Base-by-base conservation (phyloP, 1,140 invertebrate species). In the Hyles vespertilio region DNA sequence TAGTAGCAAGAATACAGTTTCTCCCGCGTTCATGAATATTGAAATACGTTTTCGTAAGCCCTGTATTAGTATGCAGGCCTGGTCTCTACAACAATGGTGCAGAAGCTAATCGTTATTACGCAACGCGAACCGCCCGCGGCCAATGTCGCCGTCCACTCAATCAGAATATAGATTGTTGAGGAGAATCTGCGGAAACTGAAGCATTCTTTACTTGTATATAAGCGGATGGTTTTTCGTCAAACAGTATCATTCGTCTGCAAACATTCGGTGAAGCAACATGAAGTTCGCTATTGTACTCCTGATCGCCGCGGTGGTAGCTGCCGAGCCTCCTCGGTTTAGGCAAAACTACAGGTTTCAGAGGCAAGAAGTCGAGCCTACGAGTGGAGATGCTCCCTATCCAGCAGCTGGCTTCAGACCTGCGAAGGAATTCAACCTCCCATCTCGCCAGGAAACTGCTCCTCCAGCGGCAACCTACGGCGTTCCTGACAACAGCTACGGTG, bases 91-190 rank as follows among this genome's bases (percentile, higher is more conserved):
- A 87, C 83, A 85, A 87, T 85, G 81, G 76, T 34, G 8, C 22
- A 56, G 54, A 56, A 78, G 69, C 79, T 86, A 86, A 84, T 81
- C 80, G 78, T 69, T 61, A 58, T 85, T 83, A 81, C 79, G 68
- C 82, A 85, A 88, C 61, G 68, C 77, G 72, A 84, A 76, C 78
- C 71, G 77, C 74, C 70, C 69, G 81, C 67, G 85, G 82, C 78
- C 85, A 88, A 87, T 85, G 82, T 85, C 85, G 77, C 58, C 65
- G 69, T 55, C 54, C 72, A 78, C 82, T 65, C 75, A 68, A 32
- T 59, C 68, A 64, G 86, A 81, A 89, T 89, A 84, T 81, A 78
- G 82, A 88, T 77, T 59, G 57, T 67, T 63, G 58, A 67, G 66
- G 61, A 68, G 61, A 67, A 47, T 77, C 77, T 69, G 63, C 77